A percentile compares a stretch with the other conserved stretches of the same genome.
phyloP scores from a whole-genome alignment of 2,888 invertebrate genomes.

The Priocnemis perturbator region DNA sequence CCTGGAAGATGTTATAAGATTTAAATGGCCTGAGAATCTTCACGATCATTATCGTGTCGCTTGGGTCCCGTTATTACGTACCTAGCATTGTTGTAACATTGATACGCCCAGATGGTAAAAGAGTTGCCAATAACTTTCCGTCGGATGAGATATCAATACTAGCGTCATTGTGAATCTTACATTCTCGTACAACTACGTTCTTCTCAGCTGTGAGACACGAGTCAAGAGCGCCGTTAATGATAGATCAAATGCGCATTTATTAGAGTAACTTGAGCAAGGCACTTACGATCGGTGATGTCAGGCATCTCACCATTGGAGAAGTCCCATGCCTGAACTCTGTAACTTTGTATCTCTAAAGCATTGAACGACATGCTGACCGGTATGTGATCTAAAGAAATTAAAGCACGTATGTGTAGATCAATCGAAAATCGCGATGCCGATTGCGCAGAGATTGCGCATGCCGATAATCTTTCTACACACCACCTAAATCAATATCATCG shows the following conservation, averaged over 20 bases:
- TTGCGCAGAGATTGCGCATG: too few relatives aligned
- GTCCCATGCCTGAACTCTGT: constrained; percentile 91
- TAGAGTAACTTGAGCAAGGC: background rate
- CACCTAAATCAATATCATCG: constrained; percentile 65
- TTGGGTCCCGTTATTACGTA: constrained; percentile 67
- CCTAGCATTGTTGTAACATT: constrained; percentile 85
- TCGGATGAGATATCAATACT: constrained; percentile 90
- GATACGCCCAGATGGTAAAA: constrained; percentile 84
- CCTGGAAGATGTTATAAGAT: constrained; percentile 75
- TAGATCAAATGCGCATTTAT: background rate
- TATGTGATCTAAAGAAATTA: constrained; percentile 56
- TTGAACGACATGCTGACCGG: constrained; percentile 59
- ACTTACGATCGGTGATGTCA: constrained; percentile 84
- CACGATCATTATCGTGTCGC: too few relatives aligned
- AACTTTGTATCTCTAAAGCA: constrained; percentile 75
- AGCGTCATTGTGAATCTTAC: constrained; percentile 91
- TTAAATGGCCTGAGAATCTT: too few relatives aligned
- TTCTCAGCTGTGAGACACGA: constrained; percentile 77
- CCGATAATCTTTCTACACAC: too few relatives aligned
- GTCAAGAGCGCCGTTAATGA: background rate
- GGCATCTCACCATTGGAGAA: constrained; percentile 84
- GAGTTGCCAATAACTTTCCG: constrained; percentile 85
- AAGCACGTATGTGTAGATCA: background rate
- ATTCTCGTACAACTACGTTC: constrained; percentile 87
- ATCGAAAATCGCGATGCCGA: too few relatives aligned